Conservation (phyloP, 2,797 vertebrate genomes). For the Diglossa cyanea region DNA sequence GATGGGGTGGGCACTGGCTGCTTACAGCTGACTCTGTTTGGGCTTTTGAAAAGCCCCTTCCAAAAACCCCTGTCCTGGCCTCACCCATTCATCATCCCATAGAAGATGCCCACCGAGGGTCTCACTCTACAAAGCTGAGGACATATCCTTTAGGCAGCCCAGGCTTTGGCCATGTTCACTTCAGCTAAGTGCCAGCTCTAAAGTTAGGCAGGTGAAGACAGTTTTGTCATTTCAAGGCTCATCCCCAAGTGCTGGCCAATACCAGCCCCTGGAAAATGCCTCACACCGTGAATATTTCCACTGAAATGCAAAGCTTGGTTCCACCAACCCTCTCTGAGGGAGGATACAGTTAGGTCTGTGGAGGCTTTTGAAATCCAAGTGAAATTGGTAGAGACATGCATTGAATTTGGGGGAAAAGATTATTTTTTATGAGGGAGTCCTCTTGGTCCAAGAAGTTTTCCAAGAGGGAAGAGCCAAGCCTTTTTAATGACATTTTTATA, state of each 20-base stretch:
- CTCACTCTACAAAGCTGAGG: not conserved
- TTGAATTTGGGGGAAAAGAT: not conserved
- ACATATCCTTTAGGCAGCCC: not conserved
- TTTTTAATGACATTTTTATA: not conserved
- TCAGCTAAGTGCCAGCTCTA: not conserved
- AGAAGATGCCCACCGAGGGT: not conserved
- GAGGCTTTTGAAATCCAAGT: not conserved
- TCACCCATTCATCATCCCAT: not conserved
- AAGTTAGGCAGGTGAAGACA: not conserved
- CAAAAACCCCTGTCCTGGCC: not conserved
- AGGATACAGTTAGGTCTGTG: not conserved
- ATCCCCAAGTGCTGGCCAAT: fast-evolving
- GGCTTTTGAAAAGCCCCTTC: not conserved
- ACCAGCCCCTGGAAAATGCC: fast-evolving
- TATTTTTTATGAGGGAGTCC: not conserved
- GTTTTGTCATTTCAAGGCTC: not conserved
- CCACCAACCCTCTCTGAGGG: fast-evolving
- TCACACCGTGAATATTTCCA: not conserved
- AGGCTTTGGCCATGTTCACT: not conserved
- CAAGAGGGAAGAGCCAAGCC: not conserved
- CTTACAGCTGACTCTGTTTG: not conserved
- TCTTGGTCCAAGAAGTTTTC: not conserved
- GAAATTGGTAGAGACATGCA: not conserved
- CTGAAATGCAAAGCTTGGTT: not conserved
- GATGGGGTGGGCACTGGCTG: not conserved